These are phyloP conservation scores for Spinus pinus DNA, from an alignment of 2,797 vertebrate genomes.

Conservation along the genomic window DNA sequence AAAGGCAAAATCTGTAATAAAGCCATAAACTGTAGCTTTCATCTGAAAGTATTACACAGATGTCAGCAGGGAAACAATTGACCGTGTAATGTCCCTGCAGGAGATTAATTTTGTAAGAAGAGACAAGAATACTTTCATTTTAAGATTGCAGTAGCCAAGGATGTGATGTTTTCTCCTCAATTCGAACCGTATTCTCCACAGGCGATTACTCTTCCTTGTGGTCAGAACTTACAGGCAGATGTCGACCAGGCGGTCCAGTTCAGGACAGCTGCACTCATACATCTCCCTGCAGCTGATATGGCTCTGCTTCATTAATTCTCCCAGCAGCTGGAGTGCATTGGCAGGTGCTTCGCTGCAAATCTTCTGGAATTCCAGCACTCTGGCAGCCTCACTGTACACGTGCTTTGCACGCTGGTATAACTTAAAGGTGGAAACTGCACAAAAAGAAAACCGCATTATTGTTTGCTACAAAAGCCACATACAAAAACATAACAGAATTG, in stretches of 20 bases:
- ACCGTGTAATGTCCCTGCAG: conserved; percentile 42
- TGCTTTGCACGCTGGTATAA: conserved; percentile 91
- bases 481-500: background rate
- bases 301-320: conserved; percentile 94
- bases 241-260: conserved; percentile 92
- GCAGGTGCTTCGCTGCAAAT: conserved; percentile 83
- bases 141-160: conserved; percentile 30
- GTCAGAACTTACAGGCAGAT: conserved; percentile 88
- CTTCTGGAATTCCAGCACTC: conserved; percentile 87
- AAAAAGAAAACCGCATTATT: background rate
- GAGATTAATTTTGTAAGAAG: conserved; percentile 41
- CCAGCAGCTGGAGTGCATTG: conserved; percentile 79
- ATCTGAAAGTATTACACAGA: conserved; percentile 45
- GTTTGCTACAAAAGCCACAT: background rate
- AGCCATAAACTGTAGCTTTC: conserved; percentile 26
- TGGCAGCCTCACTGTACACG: conserved; percentile 91
- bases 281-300: conserved; percentile 91
- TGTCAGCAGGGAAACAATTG: conserved; percentile 41
- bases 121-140: conserved; percentile 51
- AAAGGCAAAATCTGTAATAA: conserved; percentile 42
- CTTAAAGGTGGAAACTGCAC: conserved; percentile 84
- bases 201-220: conserved; percentile 1
- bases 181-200: conserved; percentile 34
- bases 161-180: conserved; percentile 39
- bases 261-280: conserved; percentile 94